Conservation (phyloP, 1,140 invertebrate species). For the Drosophila arawakana region DNA sequence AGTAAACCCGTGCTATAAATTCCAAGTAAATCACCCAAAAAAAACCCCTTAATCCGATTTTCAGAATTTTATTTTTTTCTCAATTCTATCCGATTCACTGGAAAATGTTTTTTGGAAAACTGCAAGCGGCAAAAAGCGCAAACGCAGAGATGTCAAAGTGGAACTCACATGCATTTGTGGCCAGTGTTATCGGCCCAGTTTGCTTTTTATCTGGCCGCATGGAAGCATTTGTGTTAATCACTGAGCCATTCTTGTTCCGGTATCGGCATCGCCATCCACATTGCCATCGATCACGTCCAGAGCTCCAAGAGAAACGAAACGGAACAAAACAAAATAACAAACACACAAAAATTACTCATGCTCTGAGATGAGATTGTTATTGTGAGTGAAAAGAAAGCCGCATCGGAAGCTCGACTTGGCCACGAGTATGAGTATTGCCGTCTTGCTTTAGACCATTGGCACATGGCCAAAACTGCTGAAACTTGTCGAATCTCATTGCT, state of each 20-base stretch:
- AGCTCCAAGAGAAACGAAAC: neutral
- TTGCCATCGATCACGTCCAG: conserved; percentile 44
- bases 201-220: conserved; percentile 29
- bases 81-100: too few species aligned
- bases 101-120: too few species aligned
- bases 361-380: neutral
- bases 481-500: neutral
- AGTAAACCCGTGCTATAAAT: too few species aligned
- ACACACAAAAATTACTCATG: conserved; percentile 42
- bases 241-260: conserved; percentile 42
- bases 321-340: too few species aligned
- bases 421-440: conserved; percentile 2
- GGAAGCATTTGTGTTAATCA: conserved; percentile 47
- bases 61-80: too few species aligned
- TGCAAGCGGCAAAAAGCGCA: too few species aligned
- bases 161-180: conserved; percentile 14
- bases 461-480: neutral
- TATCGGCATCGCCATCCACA: conserved; percentile 26
- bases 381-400: conserved; percentile 2
- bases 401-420: conserved; percentile 31
- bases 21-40: too few species aligned
- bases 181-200: conserved; percentile 13
- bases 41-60: too few species aligned
- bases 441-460: conserved; percentile 27
- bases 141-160: neutral